Percentiles rank a stretch among this genome's conserved stretches.
Conservation (phyloP, 2,888 invertebrate genomes). For the Caenorhabditis sp. region DNA sequence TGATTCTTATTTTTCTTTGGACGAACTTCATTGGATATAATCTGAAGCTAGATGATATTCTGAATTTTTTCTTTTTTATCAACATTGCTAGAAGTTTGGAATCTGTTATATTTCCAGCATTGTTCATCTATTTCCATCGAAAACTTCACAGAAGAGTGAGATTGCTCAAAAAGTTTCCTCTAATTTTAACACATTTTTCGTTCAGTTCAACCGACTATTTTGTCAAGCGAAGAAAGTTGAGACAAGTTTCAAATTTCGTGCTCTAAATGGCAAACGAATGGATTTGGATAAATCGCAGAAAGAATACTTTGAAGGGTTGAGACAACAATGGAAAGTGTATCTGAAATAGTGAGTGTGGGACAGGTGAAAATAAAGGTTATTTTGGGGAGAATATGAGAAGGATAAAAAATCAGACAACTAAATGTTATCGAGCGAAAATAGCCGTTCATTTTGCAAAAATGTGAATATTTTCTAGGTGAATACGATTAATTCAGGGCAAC, state of each 20-base stretch:
- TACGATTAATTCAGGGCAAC: no score
- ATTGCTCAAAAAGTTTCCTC: no score
- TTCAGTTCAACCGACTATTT: background rate
- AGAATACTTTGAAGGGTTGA: background rate
- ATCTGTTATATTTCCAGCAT: background rate
- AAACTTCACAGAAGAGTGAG: background rate
- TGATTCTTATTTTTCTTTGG: background rate
- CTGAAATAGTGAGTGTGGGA: no score
- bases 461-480: no score
- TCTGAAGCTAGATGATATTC: background rate
- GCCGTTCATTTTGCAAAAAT: no score
- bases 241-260: background rate
- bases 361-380: no score
- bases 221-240: background rate
- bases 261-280: background rate
- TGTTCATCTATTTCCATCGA: background rate
- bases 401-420: no score
- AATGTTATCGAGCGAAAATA: no score
- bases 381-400: no score
- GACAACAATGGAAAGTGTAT: background rate
- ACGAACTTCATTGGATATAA: background rate
- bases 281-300: background rate
- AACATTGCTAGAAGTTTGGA: background rate
- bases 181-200: background rate
- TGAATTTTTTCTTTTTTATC: background rate